Evolutionary conservation across 2,888 invertebrate genomes (phyloP), one percentile per base, ranked within the genome.

Genomic region (Ditula angustiorana): DNA sequence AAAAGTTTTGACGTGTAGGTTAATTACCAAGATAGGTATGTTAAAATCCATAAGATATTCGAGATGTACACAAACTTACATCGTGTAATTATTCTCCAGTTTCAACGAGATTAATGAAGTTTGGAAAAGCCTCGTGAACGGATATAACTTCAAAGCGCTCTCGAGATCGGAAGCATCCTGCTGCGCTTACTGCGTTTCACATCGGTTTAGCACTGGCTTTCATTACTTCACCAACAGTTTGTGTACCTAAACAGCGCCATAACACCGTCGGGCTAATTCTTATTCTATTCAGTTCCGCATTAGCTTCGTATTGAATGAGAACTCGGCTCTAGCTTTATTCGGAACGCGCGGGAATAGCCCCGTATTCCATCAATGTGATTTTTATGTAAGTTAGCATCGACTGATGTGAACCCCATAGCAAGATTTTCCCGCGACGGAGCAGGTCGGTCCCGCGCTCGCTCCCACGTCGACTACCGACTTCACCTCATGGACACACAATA

Each of bases 401-500:
- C 73, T 73, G 74, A 79, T 86, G 86, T 79, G 85, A 86, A 85
- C 81, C 74, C 68, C 71, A 44, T 13, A 80, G 78, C 75, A 77
- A 79, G 73, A 81, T 82, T 85, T 91, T 89, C 88, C 88, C 89
- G 89, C 86, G 85, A 64, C 74, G 61, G 77, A 70, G 77, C 84
- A 81, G 83, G 84, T 82, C 80, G 81, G 69, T 66, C 79, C 79
- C 76, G 81, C 76, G 77, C 77, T 89, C 91, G 77, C 77, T 89
- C 91, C 87, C 92, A 90, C 91, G 89, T 74, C 76, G 81, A 82
- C 87, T 87, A 85, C 88, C 86, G 85, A 82, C 86, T 85, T 80
- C 81, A 78, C 80, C 78, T 82, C 80, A 77, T 77, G 84, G 80
- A 80, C 82, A 77, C 70, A 90, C 90, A 91, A 90, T 90, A 80